phyloP scores from a whole-genome alignment of 2,888 invertebrate genomes.

The Hirtodrosophila confusa region DNA sequence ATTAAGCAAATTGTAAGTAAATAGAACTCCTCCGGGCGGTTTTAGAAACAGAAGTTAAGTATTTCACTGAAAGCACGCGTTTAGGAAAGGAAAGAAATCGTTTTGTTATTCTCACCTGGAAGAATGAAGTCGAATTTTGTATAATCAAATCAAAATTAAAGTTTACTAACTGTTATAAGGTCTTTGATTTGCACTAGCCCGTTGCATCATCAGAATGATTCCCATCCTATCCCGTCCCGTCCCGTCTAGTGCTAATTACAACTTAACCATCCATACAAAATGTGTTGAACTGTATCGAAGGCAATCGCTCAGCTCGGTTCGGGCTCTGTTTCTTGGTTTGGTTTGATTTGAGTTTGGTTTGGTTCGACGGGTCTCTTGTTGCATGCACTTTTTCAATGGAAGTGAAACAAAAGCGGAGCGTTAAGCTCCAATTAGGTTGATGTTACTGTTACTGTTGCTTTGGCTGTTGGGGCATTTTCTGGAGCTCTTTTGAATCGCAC shows the following conservation, averaged over 20 bases:
- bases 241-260: constrained; percentile 36
- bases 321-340: constrained; percentile 17
- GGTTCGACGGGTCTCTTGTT: constrained; percentile 76
- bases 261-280: constrained; percentile 16
- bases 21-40: too few species aligned
- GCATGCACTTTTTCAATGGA: constrained; percentile 78
- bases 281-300: constrained; percentile 44
- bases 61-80: too few species aligned
- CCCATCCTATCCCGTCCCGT: too few species aligned
- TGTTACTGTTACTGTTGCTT: constrained; percentile 39
- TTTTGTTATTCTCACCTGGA: too few species aligned
- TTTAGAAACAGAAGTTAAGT: too few species aligned
- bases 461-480: constrained; percentile 38
- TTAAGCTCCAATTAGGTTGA: constrained; percentile 77
- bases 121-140: too few species aligned
- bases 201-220: too few species aligned
- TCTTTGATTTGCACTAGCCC: too few species aligned
- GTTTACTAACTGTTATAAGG: constrained; percentile 5
- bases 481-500: constrained; percentile 50
- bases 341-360: constrained; percentile 33
- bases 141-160: too few species aligned
- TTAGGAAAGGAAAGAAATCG: too few species aligned
- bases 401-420: constrained; percentile 75
- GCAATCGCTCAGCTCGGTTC: constrained; percentile 37
- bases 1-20: too few species aligned